Percentiles rank a stretch among this genome's conserved stretches.
Conservation (phyloP, 2,113 vertebrate species). For the Meriones unguiculatus region DNA sequence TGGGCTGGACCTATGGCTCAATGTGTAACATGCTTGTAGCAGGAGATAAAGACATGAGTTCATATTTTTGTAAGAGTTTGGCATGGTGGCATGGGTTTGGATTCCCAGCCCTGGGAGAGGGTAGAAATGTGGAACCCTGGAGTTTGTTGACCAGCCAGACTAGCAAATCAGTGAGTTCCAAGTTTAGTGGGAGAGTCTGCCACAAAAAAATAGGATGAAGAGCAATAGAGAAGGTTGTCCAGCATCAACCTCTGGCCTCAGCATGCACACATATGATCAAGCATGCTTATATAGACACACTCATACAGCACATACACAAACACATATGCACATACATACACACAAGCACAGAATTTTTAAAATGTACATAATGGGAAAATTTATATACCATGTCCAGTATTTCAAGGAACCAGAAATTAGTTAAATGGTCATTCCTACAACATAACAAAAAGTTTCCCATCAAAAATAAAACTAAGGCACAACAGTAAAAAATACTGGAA, state of each 20-base stretch:
- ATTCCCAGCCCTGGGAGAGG: too few species aligned
- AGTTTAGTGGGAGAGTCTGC: neutral
- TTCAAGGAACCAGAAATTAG: constrained; percentile 1
- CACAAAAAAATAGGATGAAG: neutral
- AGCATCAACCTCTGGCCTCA: neutral
- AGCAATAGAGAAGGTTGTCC: neutral
- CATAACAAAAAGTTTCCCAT: neutral
- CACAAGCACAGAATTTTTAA: neutral
- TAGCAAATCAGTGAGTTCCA: neutral
- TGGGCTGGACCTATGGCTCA: neutral
- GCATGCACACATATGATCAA: too few species aligned
- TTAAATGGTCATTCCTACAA: neutral
- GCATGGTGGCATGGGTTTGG: neutral
- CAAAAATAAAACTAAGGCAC: neutral
- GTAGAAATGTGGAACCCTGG: neutral
- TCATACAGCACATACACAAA: neutral
- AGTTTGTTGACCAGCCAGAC: too few species aligned
- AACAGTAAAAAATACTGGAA: neutral
- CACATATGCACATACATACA: neutral
- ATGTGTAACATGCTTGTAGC: neutral
- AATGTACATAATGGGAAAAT: constrained; percentile 35
- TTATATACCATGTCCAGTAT: neutral
- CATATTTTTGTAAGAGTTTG: neutral
- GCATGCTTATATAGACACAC: neutral
- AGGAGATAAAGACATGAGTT: neutral